Base-by-base conservation (phyloP, 2,797 vertebrate genomes). In the Sebastes taczanowskii region DNA sequence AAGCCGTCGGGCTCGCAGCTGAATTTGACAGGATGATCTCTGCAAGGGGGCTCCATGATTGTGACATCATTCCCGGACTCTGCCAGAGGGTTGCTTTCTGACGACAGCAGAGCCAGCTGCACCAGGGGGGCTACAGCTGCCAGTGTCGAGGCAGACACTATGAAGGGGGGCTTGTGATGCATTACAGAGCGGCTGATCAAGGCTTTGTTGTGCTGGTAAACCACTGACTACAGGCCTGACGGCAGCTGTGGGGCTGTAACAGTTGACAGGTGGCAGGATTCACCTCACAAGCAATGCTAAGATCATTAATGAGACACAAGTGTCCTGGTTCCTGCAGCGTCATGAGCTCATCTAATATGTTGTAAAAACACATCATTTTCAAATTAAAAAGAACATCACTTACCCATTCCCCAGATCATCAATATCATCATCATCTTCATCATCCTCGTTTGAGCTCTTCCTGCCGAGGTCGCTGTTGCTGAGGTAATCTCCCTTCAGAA, bases 401-500 rank as follows among this genome's bases (percentile, higher is more conserved):
- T 78, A 99, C 98, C 97, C 97, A 1, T 98, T 99, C 30, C 95
- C 97, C 84, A 98, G 96, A 89, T 98, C 97, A 0, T 98, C 97
- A 35, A 94, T 93, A 0, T 98, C 97, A 55, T 66, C 67, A 11
- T 94, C 97, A 0, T 97, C 96, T 4, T 88, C 97, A 0, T 97
- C 94, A 0, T 91, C 94, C 7, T 91, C 91, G 0, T 89, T 88
- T 3, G 79, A 60, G 71, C 82, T 97, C 92, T 97, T 98, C 69
- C 95, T 95, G 59, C 96, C 94, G 70, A 97, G 90, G 62, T 97
- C 95, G 0, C 96, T 96, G 93, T 97, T 97, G 14, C 94, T 94
- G 93, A 98, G 96, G 94, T 98, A 98, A 71, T 96, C 97, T 0
- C 96, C 97, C 90, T 98, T 99, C 78, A 98, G 95, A 77, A 97